These are phyloP conservation scores for Dorcus parallelipipedus DNA, from an alignment of 2,888 invertebrate genomes.

Conservation along the genomic window DNA sequence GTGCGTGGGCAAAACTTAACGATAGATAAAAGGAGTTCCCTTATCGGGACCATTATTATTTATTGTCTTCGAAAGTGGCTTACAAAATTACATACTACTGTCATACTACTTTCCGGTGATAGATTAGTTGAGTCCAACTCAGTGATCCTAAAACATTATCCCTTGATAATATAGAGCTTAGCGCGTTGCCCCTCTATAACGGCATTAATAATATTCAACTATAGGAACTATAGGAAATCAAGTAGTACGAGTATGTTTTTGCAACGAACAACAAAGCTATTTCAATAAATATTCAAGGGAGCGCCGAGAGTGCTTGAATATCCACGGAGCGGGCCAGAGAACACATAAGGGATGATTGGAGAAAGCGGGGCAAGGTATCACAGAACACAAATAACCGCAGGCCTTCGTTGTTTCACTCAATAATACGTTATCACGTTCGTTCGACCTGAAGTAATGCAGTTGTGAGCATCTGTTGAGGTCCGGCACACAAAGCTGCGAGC, in stretches of 20 bases:
- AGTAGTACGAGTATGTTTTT: not conserved
- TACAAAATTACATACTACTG: no score
- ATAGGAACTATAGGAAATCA: no score
- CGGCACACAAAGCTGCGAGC: conserved; percentile 25
- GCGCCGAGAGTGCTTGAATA: not conserved
- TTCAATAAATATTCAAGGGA: conserved; percentile 1
- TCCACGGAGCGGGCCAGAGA: not conserved
- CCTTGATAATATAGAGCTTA: no score
- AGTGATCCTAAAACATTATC: no score
- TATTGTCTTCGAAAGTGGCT: no score
- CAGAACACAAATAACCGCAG: conserved; percentile 44
- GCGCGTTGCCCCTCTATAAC: no score
- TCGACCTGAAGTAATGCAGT: conserved; percentile 49
- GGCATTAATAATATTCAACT: no score
- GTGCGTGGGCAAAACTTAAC: no score
- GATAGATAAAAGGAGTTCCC: no score
- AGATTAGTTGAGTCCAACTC: no score
- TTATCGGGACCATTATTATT: no score
- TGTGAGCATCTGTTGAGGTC: conserved; percentile 46
- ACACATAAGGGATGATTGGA: not conserved
- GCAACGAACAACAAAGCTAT: not conserved
- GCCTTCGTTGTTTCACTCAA: conserved; percentile 46
- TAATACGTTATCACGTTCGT: conserved; percentile 49
- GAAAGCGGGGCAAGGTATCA: conserved; percentile 28
- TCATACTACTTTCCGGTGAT: no score